These are phyloP conservation scores for Myiotriccus ornatus DNA, from an alignment of 2,797 vertebrate genomes.

Conservation along the genomic window DNA sequence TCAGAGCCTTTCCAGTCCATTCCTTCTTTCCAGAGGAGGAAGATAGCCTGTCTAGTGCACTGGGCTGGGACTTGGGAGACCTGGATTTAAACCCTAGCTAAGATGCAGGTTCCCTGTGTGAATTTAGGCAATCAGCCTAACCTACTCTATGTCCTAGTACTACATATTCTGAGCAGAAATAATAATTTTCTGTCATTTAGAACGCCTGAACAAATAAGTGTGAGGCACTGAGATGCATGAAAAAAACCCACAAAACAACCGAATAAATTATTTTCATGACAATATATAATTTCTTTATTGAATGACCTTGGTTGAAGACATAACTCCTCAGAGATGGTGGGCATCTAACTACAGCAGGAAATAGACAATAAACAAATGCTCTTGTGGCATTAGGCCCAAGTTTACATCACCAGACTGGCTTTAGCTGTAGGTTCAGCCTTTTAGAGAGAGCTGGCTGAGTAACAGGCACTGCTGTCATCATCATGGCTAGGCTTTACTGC, in stretches of 20 bases:
- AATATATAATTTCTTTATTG: accelerated
- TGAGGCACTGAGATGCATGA: not conserved
- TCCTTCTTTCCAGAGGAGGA: not conserved
- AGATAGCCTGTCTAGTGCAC: not conserved
- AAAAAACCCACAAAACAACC: not conserved
- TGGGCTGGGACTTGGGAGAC: accelerated
- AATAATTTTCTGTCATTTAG: not conserved
- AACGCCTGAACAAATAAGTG: not conserved
- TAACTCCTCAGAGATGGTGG: not conserved
- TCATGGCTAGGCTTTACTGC: not conserved
- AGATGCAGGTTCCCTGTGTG: not conserved
- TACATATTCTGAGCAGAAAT: not conserved
- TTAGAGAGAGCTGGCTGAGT: not conserved
- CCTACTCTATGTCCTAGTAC: not conserved
- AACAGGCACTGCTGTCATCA: not conserved
- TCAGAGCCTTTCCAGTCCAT: not conserved
- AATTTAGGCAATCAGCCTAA: not conserved
- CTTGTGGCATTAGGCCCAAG: not conserved
- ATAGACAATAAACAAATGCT: not conserved
- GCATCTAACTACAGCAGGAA: not conserved
- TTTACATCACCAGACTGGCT: not conserved
- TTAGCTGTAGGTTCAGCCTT: not conserved
- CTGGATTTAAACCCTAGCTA: not conserved
- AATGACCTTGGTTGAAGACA: not conserved
- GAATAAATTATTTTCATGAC: not conserved